These are phyloP conservation scores for Drosophila borborema DNA, from an alignment of 2,888 invertebrate species.

Conservation along the genomic window DNA sequence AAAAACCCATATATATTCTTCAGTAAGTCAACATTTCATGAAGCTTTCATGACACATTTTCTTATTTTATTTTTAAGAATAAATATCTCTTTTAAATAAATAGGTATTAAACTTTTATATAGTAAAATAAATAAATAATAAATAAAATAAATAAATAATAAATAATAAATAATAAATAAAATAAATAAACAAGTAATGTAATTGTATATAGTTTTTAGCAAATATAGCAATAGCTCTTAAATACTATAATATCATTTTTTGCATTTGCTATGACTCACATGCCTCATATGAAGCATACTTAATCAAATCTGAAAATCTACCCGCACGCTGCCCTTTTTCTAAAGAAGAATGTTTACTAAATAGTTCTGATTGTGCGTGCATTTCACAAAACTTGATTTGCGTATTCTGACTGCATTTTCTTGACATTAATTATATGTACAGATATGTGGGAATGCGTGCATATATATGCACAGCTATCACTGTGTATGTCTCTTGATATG, in stretches of 20 bases:
- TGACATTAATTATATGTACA: constrained; percentile 50
- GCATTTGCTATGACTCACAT: neutral
- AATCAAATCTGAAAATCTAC: neutral
- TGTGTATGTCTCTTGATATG: neutral
- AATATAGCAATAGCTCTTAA: neutral
- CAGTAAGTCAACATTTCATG: neutral
- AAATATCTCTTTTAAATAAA: neutral
- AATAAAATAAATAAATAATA: no score
- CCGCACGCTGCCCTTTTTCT: neutral
- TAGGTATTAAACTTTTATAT: no score
- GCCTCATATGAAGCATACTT: neutral
- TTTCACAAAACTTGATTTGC: constrained; percentile 50
- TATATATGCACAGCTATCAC: neutral
- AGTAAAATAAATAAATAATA: no score
- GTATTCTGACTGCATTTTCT: constrained; percentile 68
- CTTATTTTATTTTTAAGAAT: no score
- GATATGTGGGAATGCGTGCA: constrained; percentile 2
- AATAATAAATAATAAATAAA: no score
- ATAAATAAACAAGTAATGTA: no score
- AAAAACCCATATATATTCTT: neutral
- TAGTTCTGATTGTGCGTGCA: constrained; percentile 28
- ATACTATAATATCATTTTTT: neutral
- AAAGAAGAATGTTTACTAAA: constrained; percentile 2
- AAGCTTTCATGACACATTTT: no score
- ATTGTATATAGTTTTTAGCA: neutral